Evolutionary conservation across 1,140 invertebrate species (phyloP).

Genomic region (Meloidogyne chitwoodi): DNA sequence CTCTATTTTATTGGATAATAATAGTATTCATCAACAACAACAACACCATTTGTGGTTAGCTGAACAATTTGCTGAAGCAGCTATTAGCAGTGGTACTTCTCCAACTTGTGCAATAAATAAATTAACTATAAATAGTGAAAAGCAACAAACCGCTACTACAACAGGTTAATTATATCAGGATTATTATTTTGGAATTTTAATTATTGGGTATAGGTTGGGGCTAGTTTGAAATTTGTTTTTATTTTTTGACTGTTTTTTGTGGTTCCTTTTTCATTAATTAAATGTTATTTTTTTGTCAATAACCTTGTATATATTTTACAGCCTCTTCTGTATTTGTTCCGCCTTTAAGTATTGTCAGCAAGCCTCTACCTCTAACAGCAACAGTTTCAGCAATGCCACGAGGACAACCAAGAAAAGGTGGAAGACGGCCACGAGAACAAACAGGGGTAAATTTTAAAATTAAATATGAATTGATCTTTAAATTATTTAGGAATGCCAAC

Average conservation of each 20-base stretch:
- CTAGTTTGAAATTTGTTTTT: no score
- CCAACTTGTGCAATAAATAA: background rate
- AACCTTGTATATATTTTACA: no score
- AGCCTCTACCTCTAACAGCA: background rate
- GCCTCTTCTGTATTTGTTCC: background rate
- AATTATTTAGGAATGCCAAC: background rate
- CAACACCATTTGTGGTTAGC: background rate
- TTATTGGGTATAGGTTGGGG: no score
- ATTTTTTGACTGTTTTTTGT: no score
- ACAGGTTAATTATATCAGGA: background rate
- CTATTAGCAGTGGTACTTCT: background rate
- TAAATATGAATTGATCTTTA: no score
- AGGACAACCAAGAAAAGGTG: constrained; percentile 15
- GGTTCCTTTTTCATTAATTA: no score
- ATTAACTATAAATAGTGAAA: background rate
- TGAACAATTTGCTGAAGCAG: background rate
- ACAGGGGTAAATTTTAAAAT: constrained; percentile 19
- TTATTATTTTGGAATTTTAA: background rate
- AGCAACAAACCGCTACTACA: background rate
- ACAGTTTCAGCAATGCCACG: constrained; percentile 8
- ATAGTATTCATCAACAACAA: background rate
- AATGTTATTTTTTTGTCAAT: no score
- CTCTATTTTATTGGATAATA: background rate
- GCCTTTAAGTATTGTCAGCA: background rate
- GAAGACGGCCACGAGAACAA: constrained; percentile 23